Evolutionary conservation across 2,888 invertebrate species (phyloP).

Genomic region (Limnephilus lunatus): DNA sequence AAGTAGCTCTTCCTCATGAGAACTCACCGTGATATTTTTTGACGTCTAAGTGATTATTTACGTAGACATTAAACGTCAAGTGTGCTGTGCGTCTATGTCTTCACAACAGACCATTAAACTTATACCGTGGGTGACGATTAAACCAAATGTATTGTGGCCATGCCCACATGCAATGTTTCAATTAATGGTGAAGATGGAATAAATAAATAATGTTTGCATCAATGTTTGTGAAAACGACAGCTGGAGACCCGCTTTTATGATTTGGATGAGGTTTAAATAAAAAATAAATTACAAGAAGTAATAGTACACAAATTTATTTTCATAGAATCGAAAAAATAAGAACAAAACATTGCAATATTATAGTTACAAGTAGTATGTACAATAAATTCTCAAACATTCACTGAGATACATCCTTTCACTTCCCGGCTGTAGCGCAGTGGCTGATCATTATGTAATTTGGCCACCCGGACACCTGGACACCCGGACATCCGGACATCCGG

Average conservation of each 20-base stretch:
- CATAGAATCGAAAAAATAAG: conserved; percentile 75
- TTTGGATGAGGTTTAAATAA: conserved; percentile 4
- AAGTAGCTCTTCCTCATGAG: too few species aligned
- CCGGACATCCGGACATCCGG: background rate
- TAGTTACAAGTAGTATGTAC: conserved; percentile 77
- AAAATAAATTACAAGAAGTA: conserved; percentile 66
- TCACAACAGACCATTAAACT: too few species aligned
- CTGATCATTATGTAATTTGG: background rate
- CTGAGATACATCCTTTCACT: conserved; percentile 68
- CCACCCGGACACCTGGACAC: background rate
- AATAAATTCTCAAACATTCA: conserved; percentile 70
- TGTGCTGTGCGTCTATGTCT: too few species aligned
- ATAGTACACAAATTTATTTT: conserved; percentile 77
- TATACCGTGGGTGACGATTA: too few species aligned
- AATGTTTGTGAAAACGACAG: too few species aligned
- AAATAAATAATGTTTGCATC: too few species aligned
- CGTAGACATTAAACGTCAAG: too few species aligned
- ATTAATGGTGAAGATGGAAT: too few species aligned
- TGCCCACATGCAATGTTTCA: too few species aligned
- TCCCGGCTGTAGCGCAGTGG: conserved; percentile 20
- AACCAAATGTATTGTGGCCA: too few species aligned
- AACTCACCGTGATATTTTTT: too few species aligned
- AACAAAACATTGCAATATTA: conserved; percentile 76
- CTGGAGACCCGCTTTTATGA: background rate
- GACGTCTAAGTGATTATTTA: too few species aligned